Percentiles rank a stretch among this genome's conserved stretches.
Conservation (phyloP, 2,113 vertebrate species). For the Delphinapterus leucas region DNA sequence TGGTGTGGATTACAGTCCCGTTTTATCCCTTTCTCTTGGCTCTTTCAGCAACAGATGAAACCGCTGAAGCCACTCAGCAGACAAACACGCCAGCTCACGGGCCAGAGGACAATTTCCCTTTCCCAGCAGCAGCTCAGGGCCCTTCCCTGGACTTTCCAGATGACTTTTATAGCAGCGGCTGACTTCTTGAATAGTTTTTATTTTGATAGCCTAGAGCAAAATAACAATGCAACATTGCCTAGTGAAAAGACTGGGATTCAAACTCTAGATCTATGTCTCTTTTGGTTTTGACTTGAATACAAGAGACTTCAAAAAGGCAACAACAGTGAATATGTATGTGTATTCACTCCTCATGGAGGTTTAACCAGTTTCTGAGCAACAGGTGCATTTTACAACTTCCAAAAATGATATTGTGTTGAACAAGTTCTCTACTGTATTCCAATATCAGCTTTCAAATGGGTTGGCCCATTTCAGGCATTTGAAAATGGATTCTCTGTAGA, state of each 20-base stretch:
- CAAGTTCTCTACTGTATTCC: not conserved
- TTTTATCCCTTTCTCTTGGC: constrained; percentile 50
- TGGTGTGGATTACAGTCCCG: not conserved
- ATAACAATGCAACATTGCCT: not conserved
- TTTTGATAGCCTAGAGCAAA: constrained; percentile 44
- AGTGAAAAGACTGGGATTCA: not conserved
- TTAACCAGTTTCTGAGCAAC: not conserved
- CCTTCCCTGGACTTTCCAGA: constrained; percentile 49
- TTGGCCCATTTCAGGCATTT: not conserved
- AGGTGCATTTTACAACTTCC: not conserved
- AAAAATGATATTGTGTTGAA: not conserved
- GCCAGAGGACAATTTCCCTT: constrained; percentile 59
- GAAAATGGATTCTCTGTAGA: not conserved
- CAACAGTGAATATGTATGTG: not conserved
- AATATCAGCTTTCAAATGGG: not conserved
- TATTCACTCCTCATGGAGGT: not conserved
- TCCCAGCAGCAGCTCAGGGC: constrained; percentile 52
- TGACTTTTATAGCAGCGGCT: not conserved
- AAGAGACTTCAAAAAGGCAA: not conserved
- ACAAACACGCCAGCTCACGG: constrained; percentile 25
- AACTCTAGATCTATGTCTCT: not conserved
- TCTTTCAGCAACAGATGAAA: constrained; percentile 50
- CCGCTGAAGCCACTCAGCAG: constrained; percentile 58
- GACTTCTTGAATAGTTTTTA: not conserved
- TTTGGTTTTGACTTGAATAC: not conserved